These are phyloP conservation scores for Pheosia tremula DNA, from an alignment of 2,888 invertebrate genomes.

Conservation along the genomic window DNA sequence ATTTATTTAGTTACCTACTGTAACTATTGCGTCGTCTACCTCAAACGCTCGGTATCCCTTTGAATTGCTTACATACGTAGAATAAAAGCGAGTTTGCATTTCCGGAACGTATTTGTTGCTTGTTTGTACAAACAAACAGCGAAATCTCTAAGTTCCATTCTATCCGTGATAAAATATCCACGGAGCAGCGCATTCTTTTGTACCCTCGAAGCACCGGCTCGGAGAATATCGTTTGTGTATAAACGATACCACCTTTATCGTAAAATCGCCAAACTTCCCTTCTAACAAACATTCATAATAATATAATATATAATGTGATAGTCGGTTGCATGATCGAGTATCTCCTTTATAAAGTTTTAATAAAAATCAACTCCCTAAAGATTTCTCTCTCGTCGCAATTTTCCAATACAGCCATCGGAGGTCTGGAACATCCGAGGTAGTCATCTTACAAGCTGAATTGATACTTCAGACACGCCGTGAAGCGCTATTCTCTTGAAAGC, in stretches of 20 bases:
- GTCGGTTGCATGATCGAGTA: slow-evolving; percentile 50
- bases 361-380: slow-evolving; percentile 70
- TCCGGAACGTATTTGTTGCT: slow-evolving; percentile 70
- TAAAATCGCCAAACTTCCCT: slow-evolving; percentile 22
- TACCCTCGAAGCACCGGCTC: slow-evolving; percentile 56
- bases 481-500: slow-evolving; percentile 82
- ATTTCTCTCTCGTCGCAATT: slow-evolving; percentile 68
- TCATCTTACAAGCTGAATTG: slow-evolving; percentile 81
- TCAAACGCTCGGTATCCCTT: slow-evolving; percentile 66
- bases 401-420: slow-evolving; percentile 77
- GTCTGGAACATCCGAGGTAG: slow-evolving; percentile 70
- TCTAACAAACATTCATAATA: slow-evolving; percentile 25
- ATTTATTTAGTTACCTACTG: slow-evolving; percentile 31
- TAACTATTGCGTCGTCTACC: slow-evolving; percentile 57
- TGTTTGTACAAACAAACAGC: slow-evolving; percentile 72
- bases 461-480: slow-evolving; percentile 80
- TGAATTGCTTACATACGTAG: slow-evolving; percentile 66
- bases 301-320: slow-evolving; percentile 37
- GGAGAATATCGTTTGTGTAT: slow-evolving; percentile 72
- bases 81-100: slow-evolving; percentile 74
- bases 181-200: slow-evolving; percentile 71
- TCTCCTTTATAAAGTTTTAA: slow-evolving; percentile 64
- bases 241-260: slow-evolving; percentile 42
- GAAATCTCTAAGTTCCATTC: slow-evolving; percentile 70
- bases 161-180: slow-evolving; percentile 73